Evolutionary conservation across 2,888 invertebrate species (phyloP), one percentile per base, ranked within the genome.

Genomic region (Scotopteryx bipunctaria): DNA sequence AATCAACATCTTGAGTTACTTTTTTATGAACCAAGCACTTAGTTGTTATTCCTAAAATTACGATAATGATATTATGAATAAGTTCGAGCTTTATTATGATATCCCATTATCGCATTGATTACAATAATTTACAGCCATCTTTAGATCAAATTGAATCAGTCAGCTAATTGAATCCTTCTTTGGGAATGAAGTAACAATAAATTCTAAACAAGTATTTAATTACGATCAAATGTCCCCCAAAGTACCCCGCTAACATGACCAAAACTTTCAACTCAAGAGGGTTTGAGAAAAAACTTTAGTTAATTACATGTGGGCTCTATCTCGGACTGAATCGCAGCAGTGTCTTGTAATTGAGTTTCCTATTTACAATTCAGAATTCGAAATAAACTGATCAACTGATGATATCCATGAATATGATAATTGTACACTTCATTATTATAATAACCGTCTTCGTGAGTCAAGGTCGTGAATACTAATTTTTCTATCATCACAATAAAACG

Each of bases 241-340:
- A 69, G 59, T 76, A 71, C 69, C n/a, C 76, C 72, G 76, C 80
- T 82, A 77, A 79, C 76, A 77, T 62, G 72, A 70, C 70, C 67
- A 76, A 77, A 83, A 78, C 69, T 72, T 69, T 51, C 58, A 64
- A 68, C 59, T 61, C 57, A 58, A 63, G 51, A 62, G 53, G 63
- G 55, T 59, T 63, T 59, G 66, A 55, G 63, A 69, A 73, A 75
- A 76, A 72, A 70, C 58, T 68, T 69, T 57, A 76, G 68, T 78
- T 83, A 84, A 85, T 86, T 81, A 80, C 71, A 82, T 76, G 72
- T 67, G 79, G 78, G 79, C 69, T 66, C 67, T 85, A 86, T 86
- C 85, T 73, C 59, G 57, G 59, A 57, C 52, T 57, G 67, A 76
- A 83, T 84, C 86, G 76, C 67, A 66, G 67, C 67, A 66, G 61